Base-by-base conservation (phyloP, 2,797 vertebrate genomes). In the Myiotriccus ornatus region DNA sequence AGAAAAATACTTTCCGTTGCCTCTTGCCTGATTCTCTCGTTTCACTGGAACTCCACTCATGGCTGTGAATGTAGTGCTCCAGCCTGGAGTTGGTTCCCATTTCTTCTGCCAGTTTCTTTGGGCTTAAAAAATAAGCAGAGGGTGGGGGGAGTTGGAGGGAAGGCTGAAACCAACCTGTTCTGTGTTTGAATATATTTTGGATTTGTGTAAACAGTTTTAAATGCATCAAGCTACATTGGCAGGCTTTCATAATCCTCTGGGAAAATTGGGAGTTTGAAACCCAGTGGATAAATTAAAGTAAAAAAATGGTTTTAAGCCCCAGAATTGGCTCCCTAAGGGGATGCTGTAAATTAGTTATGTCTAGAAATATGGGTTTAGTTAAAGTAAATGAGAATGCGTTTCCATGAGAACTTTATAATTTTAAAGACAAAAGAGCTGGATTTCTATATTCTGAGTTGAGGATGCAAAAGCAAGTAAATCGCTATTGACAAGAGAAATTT, bases 161-260 rank as follows among this genome's bases (percentile, higher is more conserved):
- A 46, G 24, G 18, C 19, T 86, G 62, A 77, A 94, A 74, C 32
- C 47, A 47, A 81, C 25, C 41, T 50, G 56, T 10, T 68, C 76
- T 78, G 23, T 76, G 23, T 76, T 84, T 86, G 70, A 91, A 74
- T 87, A 52, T 53, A 69, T 84, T 88, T 94, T 89, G 69, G 70
- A 85, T 90, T 95, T 94, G 49, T 94, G 79, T 95, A 88, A 94
- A 92, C 78, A 87, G 59, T 93, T 92, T 65, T 85, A 94, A 94
- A 86, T 76, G 76, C 91, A 90, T 96, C 79, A 55, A 83, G 76
- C 53, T 84, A 60, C 91, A 84, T 85, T 95, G 95, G 94, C 93
- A 91, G 80, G 77, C 80, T 80, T 90, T 93, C 12, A 1, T 65
- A 89, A 87, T 91, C 89, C 90, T 78, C 53, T 93, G 87, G 94